Evolutionary conservation across 2,797 vertebrate species (phyloP).

Genomic region (Mionectes olivaceus): DNA sequence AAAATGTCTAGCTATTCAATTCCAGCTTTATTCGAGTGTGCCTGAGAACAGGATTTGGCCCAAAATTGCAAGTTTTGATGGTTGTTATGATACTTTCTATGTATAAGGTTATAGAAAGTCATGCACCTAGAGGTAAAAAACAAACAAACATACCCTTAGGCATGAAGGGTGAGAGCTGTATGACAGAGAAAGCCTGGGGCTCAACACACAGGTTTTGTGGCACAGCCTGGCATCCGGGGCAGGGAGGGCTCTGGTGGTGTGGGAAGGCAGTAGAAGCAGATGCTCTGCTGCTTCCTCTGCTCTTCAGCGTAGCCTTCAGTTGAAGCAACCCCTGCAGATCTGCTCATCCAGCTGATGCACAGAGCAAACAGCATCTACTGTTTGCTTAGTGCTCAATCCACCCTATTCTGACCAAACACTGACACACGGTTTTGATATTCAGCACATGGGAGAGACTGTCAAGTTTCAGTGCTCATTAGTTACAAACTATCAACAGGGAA

Average conservation of each 20-base stretch:
- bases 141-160: not conserved
- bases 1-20: not conserved
- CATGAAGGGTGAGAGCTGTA: too few species aligned
- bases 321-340: not conserved
- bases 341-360: rapidly evolving
- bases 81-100: not conserved
- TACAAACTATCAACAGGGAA: not conserved
- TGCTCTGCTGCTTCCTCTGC: not conserved
- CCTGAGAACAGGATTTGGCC: not conserved
- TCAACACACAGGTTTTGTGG: rapidly evolving
- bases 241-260: rapidly evolving
- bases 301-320: rapidly evolving
- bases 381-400: not conserved
- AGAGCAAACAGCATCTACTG: not conserved
- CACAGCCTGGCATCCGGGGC: not conserved
- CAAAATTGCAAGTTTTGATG: not conserved
- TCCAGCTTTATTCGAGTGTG: not conserved
- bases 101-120: not conserved
- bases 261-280: not conserved
- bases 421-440: not conserved
- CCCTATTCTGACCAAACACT: not conserved
- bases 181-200: not conserved
- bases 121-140: not conserved
- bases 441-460: not conserved
- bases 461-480: not conserved